Base-by-base conservation (phyloP, 2,797 vertebrate species). In the Melanotaenia parkinsoni region DNA sequence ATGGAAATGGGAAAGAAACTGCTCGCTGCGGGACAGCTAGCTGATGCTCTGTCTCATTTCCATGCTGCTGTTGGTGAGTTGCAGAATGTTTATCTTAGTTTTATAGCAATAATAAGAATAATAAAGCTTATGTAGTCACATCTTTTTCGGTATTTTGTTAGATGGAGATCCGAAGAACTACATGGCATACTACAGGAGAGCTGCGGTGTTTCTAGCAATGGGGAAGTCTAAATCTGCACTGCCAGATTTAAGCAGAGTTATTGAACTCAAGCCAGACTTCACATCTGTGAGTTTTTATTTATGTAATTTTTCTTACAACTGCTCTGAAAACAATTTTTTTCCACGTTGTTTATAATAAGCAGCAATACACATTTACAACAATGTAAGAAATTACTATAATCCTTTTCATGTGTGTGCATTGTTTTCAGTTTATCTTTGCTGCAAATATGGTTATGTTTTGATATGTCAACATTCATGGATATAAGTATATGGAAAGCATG, bases 1-100 rank as follows among this genome's bases (percentile, higher is more conserved):
- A 95, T 99, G 81, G 98, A 99, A 92, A 95, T 99, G 97, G 98
- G 98, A 28, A 99, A 99, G 94, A 99, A 99, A 20, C 94, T 99
- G 54, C 89, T 99, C 32, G 98, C 98, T 74, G 98, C 98, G 53
- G 98, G 98, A 59, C 98, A 99, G 89, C 92, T 99, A 1, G 98
- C 98, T 0, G 98, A 99, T 76, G 98, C 98, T 1, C 93, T 99
- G 58, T 98, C 98, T 58, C 97, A 99, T 79, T 99, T 99, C 69
- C 98, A 99, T 10, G 96, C 97, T 0, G 98, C 97, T 79, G 96
- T 99, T 73, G 98, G 98, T 99, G 63, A 47, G 97, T 95, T 35
- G 37, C 43, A 51, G 13, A 24, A 22, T 22, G 20, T 50, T 71
- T 6, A 1, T 1, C 1, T 33, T 18, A 0, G 9, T 22, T 45